Base-by-base conservation (phyloP, 1,140 invertebrate genomes). In the Heliconius congener region DNA sequence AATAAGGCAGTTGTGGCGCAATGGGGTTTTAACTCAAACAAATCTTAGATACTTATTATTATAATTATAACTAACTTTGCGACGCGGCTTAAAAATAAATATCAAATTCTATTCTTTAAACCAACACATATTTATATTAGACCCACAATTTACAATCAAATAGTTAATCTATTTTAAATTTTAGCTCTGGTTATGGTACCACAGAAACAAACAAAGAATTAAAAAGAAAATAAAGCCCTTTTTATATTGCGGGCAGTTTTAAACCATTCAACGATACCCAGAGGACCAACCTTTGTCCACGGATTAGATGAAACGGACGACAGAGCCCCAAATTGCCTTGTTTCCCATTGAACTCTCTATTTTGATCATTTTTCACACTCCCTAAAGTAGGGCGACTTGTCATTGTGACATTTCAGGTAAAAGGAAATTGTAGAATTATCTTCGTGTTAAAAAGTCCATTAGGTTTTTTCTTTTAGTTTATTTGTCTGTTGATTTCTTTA, bases 291-390 rank as follows among this genome's bases (percentile, higher is more conserved):
- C 74, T 76, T 71, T 75, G 18, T 71, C 57, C 9, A n/a, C 39
- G 74, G 60, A 60, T 75, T 75, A 74, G 60, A 74, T 27, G 55
- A 75, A 34, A 75, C n/a, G 57, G 74, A 66, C 60, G 37, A 71
- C 57, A 74, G 55, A 74, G 42, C 73, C 30, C 73, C n/a, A 52
- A 55, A 74, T 52, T 52, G 50, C 19, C 27, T 34, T 52, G 57
- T 70, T 71, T 34, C 39, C 27, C 39, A 23, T 60, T 30, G 57
- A 46, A 70, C 74, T 70, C 74, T 76, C 57, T 76, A 57, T 70
- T 76, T 76, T 50, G 39, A 16, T 76, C 74, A 71, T 76, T 76
- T 76, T 76, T 71, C 74, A 76, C 60, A 34, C 74, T 27, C 55
- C 16, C 37, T 71, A 30, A 70, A 27, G 74, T 71, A 70, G 46